Conservation (phyloP, 2,888 invertebrate genomes). For the Euplexia lucipara region DNA sequence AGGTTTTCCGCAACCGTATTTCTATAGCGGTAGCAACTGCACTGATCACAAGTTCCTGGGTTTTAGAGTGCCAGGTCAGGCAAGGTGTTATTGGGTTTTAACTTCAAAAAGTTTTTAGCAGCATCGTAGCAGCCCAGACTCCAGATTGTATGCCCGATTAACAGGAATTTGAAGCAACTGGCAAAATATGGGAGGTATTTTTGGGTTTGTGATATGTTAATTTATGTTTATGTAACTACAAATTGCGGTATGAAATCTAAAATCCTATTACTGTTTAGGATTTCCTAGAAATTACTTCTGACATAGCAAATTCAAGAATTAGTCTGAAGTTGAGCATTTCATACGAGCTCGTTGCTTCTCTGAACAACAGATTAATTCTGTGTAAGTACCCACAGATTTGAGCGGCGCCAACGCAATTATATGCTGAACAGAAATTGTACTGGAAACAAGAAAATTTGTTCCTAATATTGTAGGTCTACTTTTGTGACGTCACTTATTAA, state of each 20-base stretch:
- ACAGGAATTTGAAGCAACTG: no score
- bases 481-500: not conserved
- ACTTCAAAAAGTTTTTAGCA: no score
- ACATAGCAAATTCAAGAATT: slow-evolving; percentile 27
- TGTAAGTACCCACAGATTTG: slow-evolving; percentile 36
- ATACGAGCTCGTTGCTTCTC: slow-evolving; percentile 24
- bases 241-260: not conserved
- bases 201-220: no score
- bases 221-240: no score
- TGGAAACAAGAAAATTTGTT: slow-evolving; percentile 4
- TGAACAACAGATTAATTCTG: slow-evolving; percentile 41
- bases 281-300: slow-evolving; percentile 14
- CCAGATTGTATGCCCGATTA: not conserved
- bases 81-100: no score
- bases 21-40: not conserved
- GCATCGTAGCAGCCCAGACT: not conserved
- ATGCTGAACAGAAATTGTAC: slow-evolving; percentile 11
- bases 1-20: not conserved
- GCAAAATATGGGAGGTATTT: no score
- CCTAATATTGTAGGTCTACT: not conserved
- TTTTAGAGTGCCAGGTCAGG: no score
- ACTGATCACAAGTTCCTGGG: no score
- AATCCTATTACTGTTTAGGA: not conserved
- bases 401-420: slow-evolving; percentile 23
- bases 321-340: slow-evolving; percentile 29